These are phyloP conservation scores for Bombus picipes DNA, from an alignment of 1,140 invertebrate genomes.

Conservation along the genomic window DNA sequence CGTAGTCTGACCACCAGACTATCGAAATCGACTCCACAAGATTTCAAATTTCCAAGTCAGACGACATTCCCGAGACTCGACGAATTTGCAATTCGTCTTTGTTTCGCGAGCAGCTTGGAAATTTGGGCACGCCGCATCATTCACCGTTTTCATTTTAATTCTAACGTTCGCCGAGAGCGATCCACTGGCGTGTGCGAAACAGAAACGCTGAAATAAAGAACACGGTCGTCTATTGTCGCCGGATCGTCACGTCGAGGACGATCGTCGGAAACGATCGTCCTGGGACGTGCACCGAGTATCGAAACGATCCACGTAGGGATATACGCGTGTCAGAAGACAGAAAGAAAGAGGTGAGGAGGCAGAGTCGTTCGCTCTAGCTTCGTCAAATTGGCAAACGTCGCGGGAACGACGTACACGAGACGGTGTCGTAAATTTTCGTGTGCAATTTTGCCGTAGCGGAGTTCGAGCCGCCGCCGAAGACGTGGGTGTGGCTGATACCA, in stretches of 20 bases:
- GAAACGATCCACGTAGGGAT: slow-evolving; percentile 42
- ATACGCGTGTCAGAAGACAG: slow-evolving; percentile 13
- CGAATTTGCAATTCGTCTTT: not conserved
- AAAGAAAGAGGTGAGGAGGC: not conserved
- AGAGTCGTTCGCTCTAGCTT: slow-evolving; percentile 1
- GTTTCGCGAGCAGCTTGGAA: not conserved
- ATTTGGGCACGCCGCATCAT: not conserved
- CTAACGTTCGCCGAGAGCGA: not conserved
- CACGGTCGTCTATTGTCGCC: slow-evolving; percentile 21
- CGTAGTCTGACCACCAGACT: no score
- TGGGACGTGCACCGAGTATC: slow-evolving; percentile 56
- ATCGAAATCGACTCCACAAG: no score
- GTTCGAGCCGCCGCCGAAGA: not conserved
- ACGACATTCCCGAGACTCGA: no score
- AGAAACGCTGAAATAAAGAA: not conserved
- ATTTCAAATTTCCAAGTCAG: no score
- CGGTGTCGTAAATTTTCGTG: slow-evolving; percentile 45
- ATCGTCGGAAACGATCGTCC: slow-evolving; percentile 60
- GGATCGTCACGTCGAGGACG: slow-evolving; percentile 37
- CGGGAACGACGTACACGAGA: slow-evolving; percentile 6
- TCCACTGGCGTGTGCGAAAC: not conserved
- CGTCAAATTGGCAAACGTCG: slow-evolving; percentile 63
- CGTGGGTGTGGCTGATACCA: slow-evolving; percentile 21
- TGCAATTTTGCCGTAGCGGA: slow-evolving; percentile 29
- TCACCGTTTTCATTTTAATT: not conserved